Conservation (phyloP, 1,140 invertebrate species). For the Euglossa dilemma region DNA sequence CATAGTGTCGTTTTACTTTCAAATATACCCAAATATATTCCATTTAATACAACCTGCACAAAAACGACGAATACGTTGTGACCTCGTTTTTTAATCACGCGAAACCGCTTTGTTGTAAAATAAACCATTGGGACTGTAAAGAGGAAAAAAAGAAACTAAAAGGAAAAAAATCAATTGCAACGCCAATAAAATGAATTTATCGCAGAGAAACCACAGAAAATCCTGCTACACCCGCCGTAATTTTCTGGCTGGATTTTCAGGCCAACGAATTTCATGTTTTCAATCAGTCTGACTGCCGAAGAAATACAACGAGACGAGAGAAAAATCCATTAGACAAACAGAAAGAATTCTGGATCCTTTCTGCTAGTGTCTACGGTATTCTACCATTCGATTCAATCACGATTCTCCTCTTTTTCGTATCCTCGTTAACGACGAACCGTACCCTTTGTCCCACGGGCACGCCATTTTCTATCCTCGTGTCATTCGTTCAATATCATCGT, state of each 20-base stretch:
- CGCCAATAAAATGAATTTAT: not conserved
- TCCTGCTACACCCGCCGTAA: not conserved
- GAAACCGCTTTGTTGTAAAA: not conserved
- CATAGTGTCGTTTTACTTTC: not conserved
- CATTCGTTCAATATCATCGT: too few relatives aligned
- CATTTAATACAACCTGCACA: not conserved
- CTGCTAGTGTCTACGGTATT: not conserved
- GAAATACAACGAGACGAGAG: not conserved
- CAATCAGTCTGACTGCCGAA: not conserved
- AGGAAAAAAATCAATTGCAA: not conserved
- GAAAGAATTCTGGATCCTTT: not conserved
- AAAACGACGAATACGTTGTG: not conserved
- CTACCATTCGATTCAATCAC: not conserved
- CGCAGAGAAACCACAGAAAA: not conserved
- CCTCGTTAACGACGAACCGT: conserved; percentile 15
- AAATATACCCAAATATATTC: not conserved
- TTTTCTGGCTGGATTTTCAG: not conserved
- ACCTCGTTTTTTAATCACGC: not conserved
- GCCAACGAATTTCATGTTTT: not conserved
- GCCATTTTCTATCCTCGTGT: not conserved
- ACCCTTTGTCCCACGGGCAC: not conserved
- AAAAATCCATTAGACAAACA: conserved; percentile 28
- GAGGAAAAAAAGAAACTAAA: not conserved
- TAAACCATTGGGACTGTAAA: not conserved
- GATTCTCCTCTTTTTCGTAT: not conserved